Evolutionary conservation across 2,797 vertebrate species (phyloP), one percentile per base, ranked within the genome.

Genomic region (Anomalospiza imberbis): DNA sequence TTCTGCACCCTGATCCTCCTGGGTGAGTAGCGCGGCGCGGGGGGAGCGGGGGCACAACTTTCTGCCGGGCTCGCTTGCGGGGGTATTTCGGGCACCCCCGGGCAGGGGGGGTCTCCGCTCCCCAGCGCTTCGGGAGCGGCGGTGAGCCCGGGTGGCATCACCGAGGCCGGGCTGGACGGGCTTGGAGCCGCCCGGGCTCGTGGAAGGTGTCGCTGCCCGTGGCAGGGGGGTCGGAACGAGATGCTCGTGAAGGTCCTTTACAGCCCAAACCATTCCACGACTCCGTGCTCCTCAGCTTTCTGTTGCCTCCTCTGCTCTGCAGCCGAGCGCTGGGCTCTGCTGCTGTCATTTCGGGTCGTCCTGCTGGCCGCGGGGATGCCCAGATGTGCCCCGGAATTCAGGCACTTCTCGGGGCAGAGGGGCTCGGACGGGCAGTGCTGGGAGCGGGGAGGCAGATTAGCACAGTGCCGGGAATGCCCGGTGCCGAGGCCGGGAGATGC

Each of bases 1-100:
- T 53, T 97, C 75, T 85, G 91, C 92, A 89, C 93, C 21, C 89
- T 97, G 93, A 79, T 96, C 92, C 91, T 97, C 48, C 67, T 96
- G 84, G 96, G 96, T 97, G 94, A 97, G 96, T 96, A 91, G 38
- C 14, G 40, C 24, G 44, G 54, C 28, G 40, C 22, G 18, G 55
- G 31, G 38, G 26, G 0, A 3, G 13, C 57, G 68, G 60, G 48
- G 54, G 11, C 45, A 17, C 54, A 92, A 93, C 92, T 95, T 94
- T 77, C 4, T 38, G 68, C 25, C 22, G 50, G 62, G 85, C n/a
- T 31, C n/a, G 42, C 17, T 29, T 0, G 44, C 2, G 66, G 71
- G 62, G 45, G 7, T 0, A 3, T 40, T 16, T 50, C 18, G 60
- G 71, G 34, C 60, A 8, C 12, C 38, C 32, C 22, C 12, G 53